These are phyloP conservation scores for Bos javanicus DNA, from an alignment of 2,113 vertebrate genomes.

Conservation along the genomic window DNA sequence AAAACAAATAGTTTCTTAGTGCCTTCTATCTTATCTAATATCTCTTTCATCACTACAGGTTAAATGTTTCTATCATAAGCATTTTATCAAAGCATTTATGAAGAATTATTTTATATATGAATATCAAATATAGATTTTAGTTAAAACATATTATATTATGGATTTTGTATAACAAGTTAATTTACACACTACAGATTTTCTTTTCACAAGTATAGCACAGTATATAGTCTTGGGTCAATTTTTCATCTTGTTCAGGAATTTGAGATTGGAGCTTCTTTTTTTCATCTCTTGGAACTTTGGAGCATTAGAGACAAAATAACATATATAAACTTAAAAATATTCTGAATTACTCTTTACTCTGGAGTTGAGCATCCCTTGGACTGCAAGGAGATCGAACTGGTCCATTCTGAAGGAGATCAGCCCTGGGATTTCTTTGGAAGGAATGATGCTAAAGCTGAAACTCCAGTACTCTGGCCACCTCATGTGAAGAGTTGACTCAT, in stretches of 20 bases:
- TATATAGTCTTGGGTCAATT: not conserved
- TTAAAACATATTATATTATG: not conserved
- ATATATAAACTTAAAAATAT: not conserved
- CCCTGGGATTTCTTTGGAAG: too few relatives aligned
- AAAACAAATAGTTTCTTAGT: not conserved
- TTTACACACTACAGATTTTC: not conserved
- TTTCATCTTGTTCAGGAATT: not conserved
- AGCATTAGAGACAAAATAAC: not conserved
- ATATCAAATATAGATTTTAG: not conserved
- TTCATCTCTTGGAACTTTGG: not conserved
- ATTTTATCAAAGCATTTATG: not conserved
- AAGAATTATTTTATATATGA: not conserved
- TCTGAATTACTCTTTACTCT: not conserved
- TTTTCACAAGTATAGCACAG: not conserved
- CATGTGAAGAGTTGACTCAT: too few relatives aligned
- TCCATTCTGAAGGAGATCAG: too few relatives aligned
- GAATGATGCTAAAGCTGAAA: too few relatives aligned
- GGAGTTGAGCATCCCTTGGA: not conserved
- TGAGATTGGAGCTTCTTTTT: not conserved
- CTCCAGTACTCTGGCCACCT: too few relatives aligned
- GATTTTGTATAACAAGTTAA: not conserved
- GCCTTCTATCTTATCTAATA: not conserved
- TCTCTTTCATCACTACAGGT: not conserved
- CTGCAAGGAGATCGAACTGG: too few relatives aligned
- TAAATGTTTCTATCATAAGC: not conserved